A percentile compares a stretch with the other conserved stretches of the same genome.
Conservation (phyloP, 2,797 vertebrate genomes). For the Enteromius paludinosus region DNA sequence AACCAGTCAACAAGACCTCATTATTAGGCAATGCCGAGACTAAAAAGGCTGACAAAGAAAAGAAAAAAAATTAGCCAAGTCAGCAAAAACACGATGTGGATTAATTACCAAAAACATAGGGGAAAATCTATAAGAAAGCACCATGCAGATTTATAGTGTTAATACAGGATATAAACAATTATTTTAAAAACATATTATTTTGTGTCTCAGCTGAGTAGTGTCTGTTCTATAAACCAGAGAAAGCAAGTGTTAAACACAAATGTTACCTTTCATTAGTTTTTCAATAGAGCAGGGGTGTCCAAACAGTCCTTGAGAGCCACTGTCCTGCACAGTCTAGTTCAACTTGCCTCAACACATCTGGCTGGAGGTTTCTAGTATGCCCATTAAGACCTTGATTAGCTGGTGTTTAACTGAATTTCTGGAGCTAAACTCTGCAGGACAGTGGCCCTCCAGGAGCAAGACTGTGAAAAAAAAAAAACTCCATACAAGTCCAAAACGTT, state of each 20-base stretch:
- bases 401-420: not conserved
- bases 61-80: not conserved
- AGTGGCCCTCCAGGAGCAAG: not conserved
- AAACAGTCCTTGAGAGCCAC: not conserved
- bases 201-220: too few species aligned
- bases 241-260: too few species aligned
- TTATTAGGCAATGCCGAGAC: not conserved
- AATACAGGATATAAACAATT: too few species aligned
- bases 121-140: not conserved
- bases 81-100: not conserved
- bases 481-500: not conserved
- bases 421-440: not conserved
- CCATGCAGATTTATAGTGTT: not conserved
- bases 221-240: too few species aligned
- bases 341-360: not conserved
- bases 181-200: too few species aligned
- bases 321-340: not conserved
- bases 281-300: not conserved
- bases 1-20: not conserved
- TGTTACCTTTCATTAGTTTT: too few species aligned
- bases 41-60: constrained; percentile 5
- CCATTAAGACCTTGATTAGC: not conserved
- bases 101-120: not conserved
- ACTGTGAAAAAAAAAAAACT: not conserved
- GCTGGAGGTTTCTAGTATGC: not conserved